A percentile compares a stretch with the other conserved stretches of the same genome.
phyloP scores from a whole-genome alignment of 2,888 invertebrate species.

The Plagodis pulveraria region DNA sequence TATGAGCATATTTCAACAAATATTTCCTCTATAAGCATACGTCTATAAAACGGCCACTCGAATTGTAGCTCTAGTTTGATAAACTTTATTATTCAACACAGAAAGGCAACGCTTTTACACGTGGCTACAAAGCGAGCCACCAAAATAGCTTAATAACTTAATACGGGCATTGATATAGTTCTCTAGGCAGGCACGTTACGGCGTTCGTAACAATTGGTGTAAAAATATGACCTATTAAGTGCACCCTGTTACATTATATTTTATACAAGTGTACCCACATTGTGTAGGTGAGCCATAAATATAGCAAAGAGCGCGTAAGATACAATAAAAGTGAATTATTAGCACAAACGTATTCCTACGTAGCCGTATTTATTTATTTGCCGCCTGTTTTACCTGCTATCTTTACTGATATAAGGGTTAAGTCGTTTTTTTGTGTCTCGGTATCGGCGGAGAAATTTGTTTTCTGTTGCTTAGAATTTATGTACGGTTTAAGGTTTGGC shows the following conservation, averaged over 20 bases:
- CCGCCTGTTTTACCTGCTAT: conserved; percentile 57
- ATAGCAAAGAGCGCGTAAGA: conserved; percentile 80
- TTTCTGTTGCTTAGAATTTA: conserved; percentile 46
- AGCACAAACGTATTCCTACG: conserved; percentile 74
- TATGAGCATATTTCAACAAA: too few relatives aligned
- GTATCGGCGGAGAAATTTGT: conserved; percentile 48
- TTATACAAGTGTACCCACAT: conserved; percentile 73
- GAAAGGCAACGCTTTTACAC: conserved; percentile 25
- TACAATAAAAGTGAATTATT: conserved; percentile 84
- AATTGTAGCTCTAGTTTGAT: too few relatives aligned
- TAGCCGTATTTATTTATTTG: conserved; percentile 67
- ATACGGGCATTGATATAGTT: conserved; percentile 41
- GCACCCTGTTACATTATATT: conserved; percentile 72
- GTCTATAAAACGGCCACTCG: too few relatives aligned
- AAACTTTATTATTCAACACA: conserved; percentile 14
- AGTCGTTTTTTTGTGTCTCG: conserved; percentile 54
- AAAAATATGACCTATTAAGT: conserved; percentile 66
- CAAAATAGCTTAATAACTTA: conserved; percentile 41
- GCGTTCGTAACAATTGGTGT: conserved; percentile 55
- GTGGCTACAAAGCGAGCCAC: conserved; percentile 33
- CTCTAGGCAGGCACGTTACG: conserved; percentile 37
- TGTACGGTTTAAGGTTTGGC: conserved; percentile 27
- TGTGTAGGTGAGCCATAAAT: conserved; percentile 79
- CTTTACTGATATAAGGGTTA: conserved; percentile 58
- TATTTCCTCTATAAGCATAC: too few relatives aligned